phyloP scores from a whole-genome alignment of 1,140 invertebrate genomes.

The Nephila pilipes region DNA sequence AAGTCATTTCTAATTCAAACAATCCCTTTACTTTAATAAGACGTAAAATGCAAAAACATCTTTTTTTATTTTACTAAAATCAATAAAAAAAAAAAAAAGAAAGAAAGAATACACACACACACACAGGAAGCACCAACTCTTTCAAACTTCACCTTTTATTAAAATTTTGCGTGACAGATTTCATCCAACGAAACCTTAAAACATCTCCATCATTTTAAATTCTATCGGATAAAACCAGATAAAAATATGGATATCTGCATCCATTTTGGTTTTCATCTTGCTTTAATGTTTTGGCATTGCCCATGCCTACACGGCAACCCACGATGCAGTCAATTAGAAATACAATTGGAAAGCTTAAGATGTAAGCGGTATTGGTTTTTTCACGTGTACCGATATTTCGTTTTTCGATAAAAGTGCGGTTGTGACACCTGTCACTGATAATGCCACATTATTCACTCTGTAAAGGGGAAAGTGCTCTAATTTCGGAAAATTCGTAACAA shows the following conservation, averaged over 20 bases:
- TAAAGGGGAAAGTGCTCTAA: not conserved
- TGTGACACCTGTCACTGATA: slow-evolving; percentile 62
- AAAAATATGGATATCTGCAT: not conserved
- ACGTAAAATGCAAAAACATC: not conserved
- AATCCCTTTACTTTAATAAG: too few relatives aligned
- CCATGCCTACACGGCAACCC: not conserved
- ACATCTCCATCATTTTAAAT: not conserved
- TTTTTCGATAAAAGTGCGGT: slow-evolving; percentile 69
- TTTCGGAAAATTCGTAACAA: not conserved
- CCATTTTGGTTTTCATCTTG: not conserved
- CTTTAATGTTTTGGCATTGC: not conserved
- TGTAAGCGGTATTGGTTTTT: slow-evolving; percentile 66
- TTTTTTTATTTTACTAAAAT: not conserved
- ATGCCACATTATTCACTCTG: slow-evolving; percentile 51
- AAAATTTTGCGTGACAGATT: not conserved
- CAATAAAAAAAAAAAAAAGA: not conserved
- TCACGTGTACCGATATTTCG: slow-evolving; percentile 33
- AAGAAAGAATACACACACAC: not conserved
- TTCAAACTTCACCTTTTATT: not conserved
- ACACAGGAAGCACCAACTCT: not conserved
- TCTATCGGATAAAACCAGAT: not conserved
- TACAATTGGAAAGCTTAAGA: slow-evolving; percentile 50
- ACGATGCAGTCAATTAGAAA: slow-evolving; percentile 60
- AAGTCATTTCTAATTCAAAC: too few relatives aligned
- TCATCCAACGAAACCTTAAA: too few relatives aligned